phyloP scores from a whole-genome alignment of 2,888 invertebrate genomes.

The Catonia carolina region DNA sequence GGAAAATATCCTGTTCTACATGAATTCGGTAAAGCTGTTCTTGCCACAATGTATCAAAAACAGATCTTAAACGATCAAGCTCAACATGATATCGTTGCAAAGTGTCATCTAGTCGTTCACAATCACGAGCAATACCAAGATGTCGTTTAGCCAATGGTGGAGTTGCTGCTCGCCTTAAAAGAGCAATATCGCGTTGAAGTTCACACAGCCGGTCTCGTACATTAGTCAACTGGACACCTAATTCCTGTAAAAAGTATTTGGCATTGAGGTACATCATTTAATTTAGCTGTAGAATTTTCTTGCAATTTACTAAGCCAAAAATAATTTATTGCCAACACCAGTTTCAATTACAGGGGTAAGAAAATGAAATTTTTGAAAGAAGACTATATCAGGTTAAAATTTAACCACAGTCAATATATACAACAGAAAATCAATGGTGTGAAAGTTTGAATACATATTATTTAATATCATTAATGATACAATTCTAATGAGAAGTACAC shows the following conservation, averaged over 20 bases:
- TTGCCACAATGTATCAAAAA: conserved; percentile 63
- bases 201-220: conserved; percentile 60
- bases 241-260: conserved; percentile 44
- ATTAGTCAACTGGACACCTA: conserved; percentile 53
- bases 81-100: conserved; percentile 54
- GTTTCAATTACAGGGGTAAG: too few species aligned
- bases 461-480: too few species aligned
- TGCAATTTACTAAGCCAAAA: too few species aligned
- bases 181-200: conserved; percentile 61
- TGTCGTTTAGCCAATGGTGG: conserved; percentile 42
- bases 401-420: too few species aligned
- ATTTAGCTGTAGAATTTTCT: too few species aligned
- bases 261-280: too few species aligned
- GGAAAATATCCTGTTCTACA: conserved; percentile 62
- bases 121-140: conserved; percentile 45
- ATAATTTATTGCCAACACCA: too few species aligned
- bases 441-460: too few species aligned
- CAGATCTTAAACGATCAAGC: conserved; percentile 51
- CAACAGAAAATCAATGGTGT: too few species aligned
- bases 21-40: conserved; percentile 63
- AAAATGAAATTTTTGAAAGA: too few species aligned
- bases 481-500: too few species aligned
- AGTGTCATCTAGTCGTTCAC: conserved; percentile 53
- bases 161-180: conserved; percentile 51
- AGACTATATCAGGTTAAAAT: too few species aligned